phyloP scores from a whole-genome alignment of 2,888 invertebrate genomes.

The Homarus gammarus region DNA sequence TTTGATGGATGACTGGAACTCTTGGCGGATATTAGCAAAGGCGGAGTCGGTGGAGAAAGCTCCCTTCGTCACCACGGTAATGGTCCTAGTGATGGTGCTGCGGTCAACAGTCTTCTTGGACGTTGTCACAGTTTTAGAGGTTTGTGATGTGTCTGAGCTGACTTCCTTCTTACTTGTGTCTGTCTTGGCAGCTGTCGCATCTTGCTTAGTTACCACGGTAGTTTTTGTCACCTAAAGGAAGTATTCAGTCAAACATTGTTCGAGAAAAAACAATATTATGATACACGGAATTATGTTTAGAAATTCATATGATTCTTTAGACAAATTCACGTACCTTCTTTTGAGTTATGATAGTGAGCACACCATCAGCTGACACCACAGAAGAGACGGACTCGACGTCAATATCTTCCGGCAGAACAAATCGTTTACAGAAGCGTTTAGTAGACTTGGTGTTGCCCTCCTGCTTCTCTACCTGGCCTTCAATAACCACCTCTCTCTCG shows the following conservation, averaged over 20 bases:
- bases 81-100: conserved; percentile 20
- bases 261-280: too few species aligned
- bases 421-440: conserved; percentile 53
- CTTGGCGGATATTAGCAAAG: conserved; percentile 48
- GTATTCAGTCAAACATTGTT: too few species aligned
- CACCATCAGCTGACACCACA: conserved; percentile 58
- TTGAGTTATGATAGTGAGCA: conserved; percentile 50
- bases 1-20: conserved; percentile 63
- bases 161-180: not conserved
- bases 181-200: too few species aligned
- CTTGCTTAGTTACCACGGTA: too few species aligned
- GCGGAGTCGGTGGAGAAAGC: conserved; percentile 69
- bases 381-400: conserved; percentile 35
- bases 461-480: conserved; percentile 55
- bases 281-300: too few species aligned
- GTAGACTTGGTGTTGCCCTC: conserved; percentile 40
- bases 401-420: conserved; percentile 40
- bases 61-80: conserved; percentile 21
- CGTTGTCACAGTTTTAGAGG: not conserved
- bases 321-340: conserved; percentile 48
- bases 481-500: conserved; percentile 48
- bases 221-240: too few species aligned
- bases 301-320: too few species aligned
- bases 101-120: not conserved
- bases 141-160: not conserved